Conservation (phyloP, 2,797 vertebrate species). For the Hydrocynus forskahlii region DNA sequence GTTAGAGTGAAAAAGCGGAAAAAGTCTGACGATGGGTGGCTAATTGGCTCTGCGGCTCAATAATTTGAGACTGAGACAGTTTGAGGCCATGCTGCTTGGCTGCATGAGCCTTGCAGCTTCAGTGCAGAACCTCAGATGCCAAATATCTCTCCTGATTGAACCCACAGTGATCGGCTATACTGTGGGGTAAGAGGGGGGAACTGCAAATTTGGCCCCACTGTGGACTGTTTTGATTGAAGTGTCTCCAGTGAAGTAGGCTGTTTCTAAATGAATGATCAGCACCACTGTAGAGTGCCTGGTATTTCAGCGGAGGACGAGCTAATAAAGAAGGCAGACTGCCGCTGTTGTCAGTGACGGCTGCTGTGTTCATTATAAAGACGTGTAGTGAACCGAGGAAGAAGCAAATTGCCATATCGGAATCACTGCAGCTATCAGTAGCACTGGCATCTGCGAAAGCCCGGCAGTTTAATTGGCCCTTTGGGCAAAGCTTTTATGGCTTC, state of each 20-base stretch:
- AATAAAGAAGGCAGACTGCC: conserved; percentile 16
- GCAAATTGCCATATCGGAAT: conserved; percentile 66
- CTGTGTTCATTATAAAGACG: conserved; percentile 63
- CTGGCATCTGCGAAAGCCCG: conserved; percentile 46
- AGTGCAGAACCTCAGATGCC: no score
- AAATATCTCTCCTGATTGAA: no score
- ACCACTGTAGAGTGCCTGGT: neutral
- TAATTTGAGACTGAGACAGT: no score
- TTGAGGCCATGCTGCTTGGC: no score
- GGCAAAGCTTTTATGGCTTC: conserved; percentile 49
- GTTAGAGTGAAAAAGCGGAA: no score
- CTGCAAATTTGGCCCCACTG: no score
- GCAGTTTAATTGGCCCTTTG: conserved; percentile 68
- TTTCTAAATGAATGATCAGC: neutral
- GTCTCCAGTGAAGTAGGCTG: neutral
- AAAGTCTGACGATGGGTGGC: no score
- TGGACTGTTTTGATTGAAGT: no score
- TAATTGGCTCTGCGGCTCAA: no score
- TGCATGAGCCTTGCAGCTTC: no score
- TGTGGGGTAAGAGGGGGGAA: no score
- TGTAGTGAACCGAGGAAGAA: conserved; percentile 53
- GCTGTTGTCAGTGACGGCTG: conserved; percentile 52
- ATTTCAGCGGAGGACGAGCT: neutral
- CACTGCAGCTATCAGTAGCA: conserved; percentile 58
- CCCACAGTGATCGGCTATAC: no score